Percentiles rank a stretch among this genome's conserved stretches.
These are phyloP conservation scores for Aleadryas rufinucha DNA, from an alignment of 2,113 vertebrate species.

Conservation along the genomic window DNA sequence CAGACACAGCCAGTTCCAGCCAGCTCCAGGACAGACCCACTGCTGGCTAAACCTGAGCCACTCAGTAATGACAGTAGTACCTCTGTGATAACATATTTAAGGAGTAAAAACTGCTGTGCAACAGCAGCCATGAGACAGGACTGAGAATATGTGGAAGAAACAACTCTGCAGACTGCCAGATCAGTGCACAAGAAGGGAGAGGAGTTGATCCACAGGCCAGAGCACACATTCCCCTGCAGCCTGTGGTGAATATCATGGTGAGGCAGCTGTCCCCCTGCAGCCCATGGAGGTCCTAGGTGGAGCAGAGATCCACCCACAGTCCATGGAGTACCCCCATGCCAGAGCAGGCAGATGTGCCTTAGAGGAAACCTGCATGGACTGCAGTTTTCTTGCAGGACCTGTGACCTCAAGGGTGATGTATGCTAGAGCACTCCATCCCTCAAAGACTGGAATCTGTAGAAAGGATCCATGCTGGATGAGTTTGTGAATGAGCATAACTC, in stretches of 20 bases:
- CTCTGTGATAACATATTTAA: not conserved
- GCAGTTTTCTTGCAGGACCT: not conserved
- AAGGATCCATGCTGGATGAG: not conserved
- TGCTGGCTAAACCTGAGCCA: not conserved
- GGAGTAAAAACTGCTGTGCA: not conserved
- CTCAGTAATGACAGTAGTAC: rapidly evolving
- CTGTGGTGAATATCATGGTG: rapidly evolving
- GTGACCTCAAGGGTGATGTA: not conserved
- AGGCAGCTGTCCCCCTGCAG: not conserved
- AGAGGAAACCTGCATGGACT: not conserved
- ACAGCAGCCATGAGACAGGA: not conserved
- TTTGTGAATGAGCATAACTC: not conserved
- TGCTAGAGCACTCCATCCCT: not conserved
- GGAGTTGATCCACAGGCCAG: rapidly evolving
- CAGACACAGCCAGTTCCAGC: not conserved
- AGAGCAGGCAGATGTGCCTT: not conserved
- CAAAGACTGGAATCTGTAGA: not conserved
- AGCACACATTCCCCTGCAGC: not conserved
- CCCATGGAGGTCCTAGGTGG: rapidly evolving
- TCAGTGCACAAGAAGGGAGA: not conserved
- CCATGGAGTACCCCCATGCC: rapidly evolving
- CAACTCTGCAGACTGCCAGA: not conserved
- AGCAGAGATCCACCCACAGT: not conserved
- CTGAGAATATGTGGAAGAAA: not conserved
- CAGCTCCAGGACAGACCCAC: not conserved